Base-by-base conservation (phyloP, 2,888 invertebrate species). In the Drosophila quinaria region DNA sequence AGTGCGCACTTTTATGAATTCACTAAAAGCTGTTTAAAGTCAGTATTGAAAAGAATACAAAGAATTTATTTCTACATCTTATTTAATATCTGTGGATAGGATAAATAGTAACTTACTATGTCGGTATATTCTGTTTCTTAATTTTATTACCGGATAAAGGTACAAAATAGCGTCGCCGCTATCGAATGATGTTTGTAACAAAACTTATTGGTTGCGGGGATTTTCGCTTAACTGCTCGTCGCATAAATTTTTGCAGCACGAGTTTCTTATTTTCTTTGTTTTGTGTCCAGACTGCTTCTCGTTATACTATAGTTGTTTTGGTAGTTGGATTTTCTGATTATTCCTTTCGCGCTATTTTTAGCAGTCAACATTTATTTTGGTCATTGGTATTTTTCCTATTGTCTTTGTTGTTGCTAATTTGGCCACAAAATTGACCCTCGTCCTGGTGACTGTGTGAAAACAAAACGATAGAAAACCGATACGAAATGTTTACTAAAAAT, bases 331-430 rank as follows among this genome's bases (percentile, higher is more conserved):
- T 73, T 63, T 67, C 39, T 70, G 74, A 76, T 72, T 69, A 70
- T 74, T 42, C 59, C 41, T 39, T 58, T 63, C 62, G 58, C 42
- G 69, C 88, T 87, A 90, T 89, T 90, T 89, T 81, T 87, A 80
- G 76, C 62, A 50, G 72, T 19, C 44, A 37, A 61, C 76, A 74
- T 90, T 80, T 89, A 90, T 87, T 90, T 89, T 77, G 74, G 80
- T 86, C 70, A 54, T 62, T 74, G 69, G 55, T 69, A 67, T 58
- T 37, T 37, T 51, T 64, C 41, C 4, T 15, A 4, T 33, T 56
- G 56, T 19, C 29, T 31, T 62, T 68, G 31, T 51, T 78, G 44
- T 54, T 68, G 50, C 44, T 52, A 64, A 67, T 68, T 77, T 65
- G 59, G 58, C 68, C 51, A 44, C 56, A 54, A 70, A 70, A 49